Conservation (phyloP, 1,140 invertebrate genomes). For the Batillaria attramentaria region DNA sequence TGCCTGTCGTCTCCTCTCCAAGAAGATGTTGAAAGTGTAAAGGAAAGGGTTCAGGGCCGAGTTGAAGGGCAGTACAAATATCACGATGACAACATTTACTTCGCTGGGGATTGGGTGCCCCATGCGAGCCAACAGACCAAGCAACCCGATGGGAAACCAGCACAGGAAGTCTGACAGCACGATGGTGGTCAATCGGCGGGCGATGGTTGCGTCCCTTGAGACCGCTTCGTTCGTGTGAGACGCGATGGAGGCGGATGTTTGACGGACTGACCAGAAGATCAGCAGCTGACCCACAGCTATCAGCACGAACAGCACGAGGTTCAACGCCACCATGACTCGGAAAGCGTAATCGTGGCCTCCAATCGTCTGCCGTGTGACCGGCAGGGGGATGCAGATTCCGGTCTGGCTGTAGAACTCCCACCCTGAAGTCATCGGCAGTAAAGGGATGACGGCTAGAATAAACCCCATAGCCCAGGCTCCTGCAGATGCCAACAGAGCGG, state of each 20-base stretch:
- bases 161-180: constrained; percentile 20
- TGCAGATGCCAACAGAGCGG: neutral
- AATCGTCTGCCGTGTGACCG: neutral
- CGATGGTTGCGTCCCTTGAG: constrained; percentile 11
- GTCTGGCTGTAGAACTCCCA: constrained; percentile 22
- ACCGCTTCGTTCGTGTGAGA: neutral
- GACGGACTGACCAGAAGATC: constrained; percentile 17
- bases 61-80: constrained; percentile 50
- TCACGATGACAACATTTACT: constrained; percentile 31
- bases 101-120: neutral
- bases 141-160: neutral
- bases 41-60: constrained; percentile 44
- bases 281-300: neutral
- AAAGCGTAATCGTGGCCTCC: neutral
- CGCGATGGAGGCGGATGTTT: neutral
- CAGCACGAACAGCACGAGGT: neutral
- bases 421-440: no score
- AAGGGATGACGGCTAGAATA: neutral
- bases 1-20: neutral
- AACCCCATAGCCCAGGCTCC: neutral
- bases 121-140: constrained; percentile 12
- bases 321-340: neutral
- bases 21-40: constrained; percentile 31
- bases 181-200: neutral
- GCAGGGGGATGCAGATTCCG: constrained; percentile 18